Conservation (phyloP, 2,888 invertebrate genomes). For the Helleia helle region DNA sequence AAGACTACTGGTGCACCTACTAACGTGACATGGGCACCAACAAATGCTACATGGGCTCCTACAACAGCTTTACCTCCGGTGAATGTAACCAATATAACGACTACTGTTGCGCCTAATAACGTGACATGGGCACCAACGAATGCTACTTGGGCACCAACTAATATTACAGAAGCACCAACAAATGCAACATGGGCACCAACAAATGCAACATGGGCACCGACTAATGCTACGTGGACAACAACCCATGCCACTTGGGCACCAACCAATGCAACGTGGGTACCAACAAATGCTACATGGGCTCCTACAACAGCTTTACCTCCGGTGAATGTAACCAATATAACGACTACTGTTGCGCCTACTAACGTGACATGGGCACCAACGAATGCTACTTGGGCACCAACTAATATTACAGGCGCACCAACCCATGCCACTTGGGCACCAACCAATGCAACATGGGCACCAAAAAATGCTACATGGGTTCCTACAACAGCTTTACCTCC, state of each 20-base stretch:
- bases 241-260: slow-evolving; percentile 12
- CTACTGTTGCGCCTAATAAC: not conserved
- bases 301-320: slow-evolving; percentile 10
- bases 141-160: not conserved
- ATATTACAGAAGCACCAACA: not conserved
- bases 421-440: too few relatives aligned
- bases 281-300: slow-evolving; percentile 9
- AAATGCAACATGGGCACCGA: slow-evolving; percentile 14
- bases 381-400: not conserved
- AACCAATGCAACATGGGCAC: too few relatives aligned
- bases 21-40: not conserved
- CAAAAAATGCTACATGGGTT: too few relatives aligned
- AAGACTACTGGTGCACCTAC: too few relatives aligned
- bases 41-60: not conserved
- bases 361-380: not conserved
- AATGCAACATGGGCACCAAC: slow-evolving; percentile 12
- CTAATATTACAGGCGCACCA: too few relatives aligned
- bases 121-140: not conserved
- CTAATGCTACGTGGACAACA: slow-evolving; percentile 11
- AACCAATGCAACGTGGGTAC: slow-evolving; percentile 11
- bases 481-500: slow-evolving; percentile 10
- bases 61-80: not conserved
- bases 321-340: not conserved
- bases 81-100: not conserved
- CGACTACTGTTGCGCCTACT: not conserved